These are phyloP conservation scores for Melieria picta DNA, from an alignment of 2,888 invertebrate species.

Conservation along the genomic window DNA sequence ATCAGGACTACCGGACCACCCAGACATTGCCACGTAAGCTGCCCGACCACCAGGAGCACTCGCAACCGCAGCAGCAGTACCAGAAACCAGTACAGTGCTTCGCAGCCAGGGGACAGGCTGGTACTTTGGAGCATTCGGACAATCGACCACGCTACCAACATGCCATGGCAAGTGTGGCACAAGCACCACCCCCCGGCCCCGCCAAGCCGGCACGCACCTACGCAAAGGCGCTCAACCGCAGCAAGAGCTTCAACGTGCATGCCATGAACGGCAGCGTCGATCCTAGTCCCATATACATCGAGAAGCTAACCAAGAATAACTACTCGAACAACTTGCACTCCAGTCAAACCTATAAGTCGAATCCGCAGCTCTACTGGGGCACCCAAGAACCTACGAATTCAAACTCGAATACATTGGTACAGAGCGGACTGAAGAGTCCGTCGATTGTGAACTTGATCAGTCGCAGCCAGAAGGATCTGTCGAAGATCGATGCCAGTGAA, in stretches of 20 bases:
- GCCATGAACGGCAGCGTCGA: conserved; percentile 69
- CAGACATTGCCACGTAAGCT: conserved; percentile 82
- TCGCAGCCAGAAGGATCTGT: conserved; percentile 82
- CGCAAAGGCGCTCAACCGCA: conserved; percentile 77
- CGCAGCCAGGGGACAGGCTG: conserved; percentile 9
- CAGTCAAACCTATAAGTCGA: conserved; percentile 76
- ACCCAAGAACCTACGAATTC: conserved; percentile 48
- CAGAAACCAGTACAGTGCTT: conserved; percentile 64
- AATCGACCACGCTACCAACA: conserved; percentile 48
- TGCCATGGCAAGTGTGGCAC: conserved; percentile 49
- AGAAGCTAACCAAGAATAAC: conserved; percentile 62
- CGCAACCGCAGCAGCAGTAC: conserved; percentile 30
- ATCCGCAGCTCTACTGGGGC: conserved; percentile 74
- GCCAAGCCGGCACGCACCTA: conserved; percentile 84
- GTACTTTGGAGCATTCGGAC: conserved; percentile 48
- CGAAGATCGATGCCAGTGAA: conserved; percentile 68
- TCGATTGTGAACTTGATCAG: conserved; percentile 87
- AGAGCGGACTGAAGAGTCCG: conserved; percentile 76
- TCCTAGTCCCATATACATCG: conserved; percentile 65
- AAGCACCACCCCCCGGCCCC: conserved; percentile 67
- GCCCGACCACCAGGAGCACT: conserved; percentile 48
- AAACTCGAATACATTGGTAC: conserved; percentile 50
- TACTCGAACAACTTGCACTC: conserved; percentile 50
- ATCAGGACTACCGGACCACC: conserved; percentile 69
- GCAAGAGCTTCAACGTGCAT: conserved; percentile 88